phyloP scores from a whole-genome alignment of 2,113 vertebrate genomes.

The Stigmatopora argus region DNA sequence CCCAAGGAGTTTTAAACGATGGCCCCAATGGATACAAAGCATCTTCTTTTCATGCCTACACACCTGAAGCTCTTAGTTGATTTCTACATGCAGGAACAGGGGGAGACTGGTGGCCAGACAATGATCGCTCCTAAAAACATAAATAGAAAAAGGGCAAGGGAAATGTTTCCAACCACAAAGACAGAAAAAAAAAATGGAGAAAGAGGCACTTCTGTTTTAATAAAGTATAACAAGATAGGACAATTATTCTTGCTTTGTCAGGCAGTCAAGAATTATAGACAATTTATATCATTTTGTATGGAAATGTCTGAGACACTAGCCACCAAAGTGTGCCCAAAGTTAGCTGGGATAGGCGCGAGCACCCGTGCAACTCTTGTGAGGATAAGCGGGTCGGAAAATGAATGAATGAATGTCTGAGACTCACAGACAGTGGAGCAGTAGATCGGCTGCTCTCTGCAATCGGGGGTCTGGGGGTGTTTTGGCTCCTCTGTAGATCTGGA shows the following conservation, averaged over 20 bases:
- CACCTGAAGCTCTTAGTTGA: conserved; percentile 82
- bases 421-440: conserved; percentile 46
- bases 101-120: conserved; percentile 76
- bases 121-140: conserved; percentile 66
- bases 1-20: neutral
- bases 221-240: neutral
- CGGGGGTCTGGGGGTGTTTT: conserved; percentile 67
- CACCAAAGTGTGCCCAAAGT: too few species aligned
- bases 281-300: neutral
- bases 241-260: neutral
- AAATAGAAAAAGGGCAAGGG: neutral
- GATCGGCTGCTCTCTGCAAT: conserved; percentile 70
- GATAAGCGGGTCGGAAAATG: too few species aligned
- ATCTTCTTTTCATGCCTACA: neutral
- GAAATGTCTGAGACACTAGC: conserved; percentile 11
- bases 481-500: conserved; percentile 77
- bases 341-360: too few species aligned
- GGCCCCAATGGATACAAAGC: neutral
- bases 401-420: too few species aligned
- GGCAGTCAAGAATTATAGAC: neutral
- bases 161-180: neutral
- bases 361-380: too few species aligned
- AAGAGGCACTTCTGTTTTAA: neutral
- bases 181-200: neutral
- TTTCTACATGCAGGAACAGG: conserved; percentile 85